These are phyloP conservation scores for Gymnothorax reevesii DNA, from an alignment of 2,797 vertebrate genomes.

Conservation along the genomic window DNA sequence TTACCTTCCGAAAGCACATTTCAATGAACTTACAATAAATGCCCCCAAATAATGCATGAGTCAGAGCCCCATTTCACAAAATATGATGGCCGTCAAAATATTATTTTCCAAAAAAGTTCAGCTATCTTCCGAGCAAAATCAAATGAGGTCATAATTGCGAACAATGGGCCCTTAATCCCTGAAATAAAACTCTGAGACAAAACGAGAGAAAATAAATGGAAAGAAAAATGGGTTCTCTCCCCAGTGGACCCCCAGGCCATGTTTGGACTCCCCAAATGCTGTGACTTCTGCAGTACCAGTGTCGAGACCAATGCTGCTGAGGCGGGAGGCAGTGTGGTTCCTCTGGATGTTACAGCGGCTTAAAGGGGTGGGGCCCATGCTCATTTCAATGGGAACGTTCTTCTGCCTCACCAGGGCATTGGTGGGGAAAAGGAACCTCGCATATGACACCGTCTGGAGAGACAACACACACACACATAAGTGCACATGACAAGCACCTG, in stretches of 20 bases:
- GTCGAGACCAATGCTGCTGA: constrained; percentile 63
- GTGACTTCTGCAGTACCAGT: constrained; percentile 50
- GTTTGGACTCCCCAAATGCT: no score
- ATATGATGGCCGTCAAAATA: no score
- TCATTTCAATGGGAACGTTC: constrained; percentile 65
- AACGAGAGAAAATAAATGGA: no score
- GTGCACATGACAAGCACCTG: not conserved
- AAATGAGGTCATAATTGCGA: no score
- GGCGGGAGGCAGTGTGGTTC: constrained; percentile 67
- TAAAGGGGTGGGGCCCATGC: constrained; percentile 62
- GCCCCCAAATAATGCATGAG: no score
- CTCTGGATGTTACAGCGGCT: constrained; percentile 66
- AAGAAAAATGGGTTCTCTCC: not conserved
- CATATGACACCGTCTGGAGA: constrained; percentile 91
- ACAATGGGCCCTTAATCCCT: no score
- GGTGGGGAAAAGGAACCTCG: constrained; percentile 90
- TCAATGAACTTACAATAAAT: not conserved
- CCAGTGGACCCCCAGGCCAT: no score
- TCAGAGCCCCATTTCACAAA: no score
- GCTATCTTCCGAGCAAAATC: no score
- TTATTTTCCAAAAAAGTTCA: not conserved
- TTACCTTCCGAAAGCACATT: not conserved
- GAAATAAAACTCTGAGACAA: no score
- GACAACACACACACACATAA: not conserved
- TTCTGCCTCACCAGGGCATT: constrained; percentile 87